A percentile compares a stretch with the other conserved stretches of the same genome.
phyloP scores from a whole-genome alignment of 1,140 invertebrate genomes.

The Grapholita molesta region DNA sequence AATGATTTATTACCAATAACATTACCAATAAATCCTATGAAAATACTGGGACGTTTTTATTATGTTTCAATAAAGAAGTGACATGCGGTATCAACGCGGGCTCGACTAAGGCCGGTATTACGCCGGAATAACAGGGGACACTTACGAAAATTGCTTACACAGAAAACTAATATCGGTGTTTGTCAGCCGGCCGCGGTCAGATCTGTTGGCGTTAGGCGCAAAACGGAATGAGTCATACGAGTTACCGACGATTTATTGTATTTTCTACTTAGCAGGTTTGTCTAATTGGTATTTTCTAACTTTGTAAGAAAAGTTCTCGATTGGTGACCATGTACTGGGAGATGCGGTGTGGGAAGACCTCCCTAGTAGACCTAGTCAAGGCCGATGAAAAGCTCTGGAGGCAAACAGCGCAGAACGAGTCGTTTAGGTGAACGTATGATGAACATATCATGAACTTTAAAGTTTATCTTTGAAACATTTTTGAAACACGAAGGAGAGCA shows the following conservation, averaged over 20 bases:
- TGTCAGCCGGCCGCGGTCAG: conserved; percentile 57
- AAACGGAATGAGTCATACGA: neutral
- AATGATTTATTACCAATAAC: conserved; percentile 15
- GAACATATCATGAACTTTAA: too few species aligned
- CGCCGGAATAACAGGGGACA: conserved; percentile 68
- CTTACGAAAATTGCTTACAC: conserved; percentile 74
- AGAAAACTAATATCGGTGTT: conserved; percentile 77
- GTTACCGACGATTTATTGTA: neutral
- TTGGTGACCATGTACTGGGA: neutral
- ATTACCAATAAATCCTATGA: conserved; percentile 16
- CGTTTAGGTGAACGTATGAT: too few species aligned
- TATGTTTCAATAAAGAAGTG: conserved; percentile 60
- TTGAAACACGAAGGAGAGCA: too few species aligned
- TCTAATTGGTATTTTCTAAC: neutral
- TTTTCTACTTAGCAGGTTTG: neutral
- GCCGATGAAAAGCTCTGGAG: too few species aligned
- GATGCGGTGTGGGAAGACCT: too few species aligned
- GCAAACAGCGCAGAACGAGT: too few species aligned
- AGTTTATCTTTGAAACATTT: too few species aligned
- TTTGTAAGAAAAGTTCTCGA: neutral
- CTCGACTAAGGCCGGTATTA: conserved; percentile 49
- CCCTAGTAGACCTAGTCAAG: too few species aligned
- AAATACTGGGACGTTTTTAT: conserved; percentile 41
- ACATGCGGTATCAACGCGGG: conserved; percentile 50
- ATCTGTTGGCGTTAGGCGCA: conserved; percentile 22